Conservation (phyloP, 2,888 invertebrate species). For the Electrophaes corylata region DNA sequence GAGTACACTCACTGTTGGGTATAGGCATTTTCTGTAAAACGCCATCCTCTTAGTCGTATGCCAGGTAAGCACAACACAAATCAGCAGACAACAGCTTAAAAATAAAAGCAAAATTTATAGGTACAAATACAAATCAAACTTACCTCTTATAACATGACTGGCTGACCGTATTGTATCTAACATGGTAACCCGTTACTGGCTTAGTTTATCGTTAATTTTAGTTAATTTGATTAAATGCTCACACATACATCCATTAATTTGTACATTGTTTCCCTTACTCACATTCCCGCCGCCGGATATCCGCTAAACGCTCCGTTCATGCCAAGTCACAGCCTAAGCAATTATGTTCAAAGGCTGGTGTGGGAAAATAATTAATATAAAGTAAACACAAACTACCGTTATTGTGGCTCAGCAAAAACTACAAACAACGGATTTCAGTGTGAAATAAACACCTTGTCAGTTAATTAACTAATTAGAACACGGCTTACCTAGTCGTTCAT, state of each 20-base stretch:
- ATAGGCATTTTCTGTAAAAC: too few species aligned
- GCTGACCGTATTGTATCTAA: too few species aligned
- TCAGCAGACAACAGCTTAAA: too few species aligned
- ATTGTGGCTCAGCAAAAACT: slow-evolving; percentile 12
- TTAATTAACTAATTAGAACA: not conserved
- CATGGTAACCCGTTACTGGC: too few species aligned
- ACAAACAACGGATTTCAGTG: slow-evolving; percentile 16
- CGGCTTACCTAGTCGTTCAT: not conserved
- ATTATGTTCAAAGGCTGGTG: slow-evolving; percentile 12
- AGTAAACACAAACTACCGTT: slow-evolving; percentile 23
- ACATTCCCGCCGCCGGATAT: not conserved
- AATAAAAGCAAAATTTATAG: too few species aligned
- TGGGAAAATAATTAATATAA: slow-evolving; percentile 23
- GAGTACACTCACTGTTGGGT: too few species aligned
- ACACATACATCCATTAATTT: not conserved
- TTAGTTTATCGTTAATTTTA: too few species aligned
- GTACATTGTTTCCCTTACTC: slow-evolving; percentile 11
- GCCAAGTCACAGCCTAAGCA: slow-evolving; percentile 4
- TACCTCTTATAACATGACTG: too few species aligned
- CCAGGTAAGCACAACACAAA: too few species aligned
- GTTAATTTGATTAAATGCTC: not conserved
- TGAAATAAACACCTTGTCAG: slow-evolving; percentile 3
- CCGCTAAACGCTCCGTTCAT: slow-evolving; percentile 18
- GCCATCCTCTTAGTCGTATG: too few species aligned
- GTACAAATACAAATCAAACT: too few species aligned